These are phyloP conservation scores for Fragum fragum DNA, from an alignment of 2,888 invertebrate genomes.

Conservation along the genomic window DNA sequence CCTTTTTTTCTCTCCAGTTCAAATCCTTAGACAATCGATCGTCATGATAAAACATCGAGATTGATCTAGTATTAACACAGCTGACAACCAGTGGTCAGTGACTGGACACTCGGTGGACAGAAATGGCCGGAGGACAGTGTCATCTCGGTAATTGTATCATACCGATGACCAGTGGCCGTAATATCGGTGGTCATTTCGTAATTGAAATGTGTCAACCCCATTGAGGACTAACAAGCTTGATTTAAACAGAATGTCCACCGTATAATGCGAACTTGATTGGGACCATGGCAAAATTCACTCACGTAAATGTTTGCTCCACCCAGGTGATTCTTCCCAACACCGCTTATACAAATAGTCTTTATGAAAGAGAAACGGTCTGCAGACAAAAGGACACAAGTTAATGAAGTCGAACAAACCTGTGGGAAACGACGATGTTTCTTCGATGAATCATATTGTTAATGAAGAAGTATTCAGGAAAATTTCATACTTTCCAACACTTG, in stretches of 20 bases:
- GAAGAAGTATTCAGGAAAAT: no score
- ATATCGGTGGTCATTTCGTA: slow-evolving; percentile 51
- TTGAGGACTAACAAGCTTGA: slow-evolving; percentile 56
- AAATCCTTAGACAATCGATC: no score
- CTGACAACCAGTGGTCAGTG: background rate
- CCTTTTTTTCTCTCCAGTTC: no score
- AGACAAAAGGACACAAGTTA: slow-evolving; percentile 3
- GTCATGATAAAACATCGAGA: slow-evolving; percentile 5
- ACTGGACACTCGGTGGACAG: slow-evolving; percentile 24
- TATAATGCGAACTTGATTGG: slow-evolving; percentile 56
- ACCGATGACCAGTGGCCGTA: slow-evolving; percentile 37
- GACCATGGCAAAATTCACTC: slow-evolving; percentile 28
- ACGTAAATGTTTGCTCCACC: slow-evolving; percentile 21
- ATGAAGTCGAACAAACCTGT: background rate
- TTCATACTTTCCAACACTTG: no score
- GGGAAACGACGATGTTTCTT: background rate
- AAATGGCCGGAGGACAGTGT: slow-evolving; percentile 48
- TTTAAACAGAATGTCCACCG: slow-evolving; percentile 38
- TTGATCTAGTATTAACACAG: slow-evolving; percentile 6
- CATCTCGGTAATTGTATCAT: slow-evolving; percentile 49
- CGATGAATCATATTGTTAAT: background rate
- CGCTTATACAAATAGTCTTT: slow-evolving; percentile 8
- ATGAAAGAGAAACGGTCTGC: background rate
- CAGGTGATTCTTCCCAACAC: slow-evolving; percentile 21
- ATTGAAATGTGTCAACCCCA: slow-evolving; percentile 60